Evolutionary conservation across 2,113 vertebrate genomes (phyloP), one percentile per base, ranked within the genome.

Genomic region (Tringa solitaria): DNA sequence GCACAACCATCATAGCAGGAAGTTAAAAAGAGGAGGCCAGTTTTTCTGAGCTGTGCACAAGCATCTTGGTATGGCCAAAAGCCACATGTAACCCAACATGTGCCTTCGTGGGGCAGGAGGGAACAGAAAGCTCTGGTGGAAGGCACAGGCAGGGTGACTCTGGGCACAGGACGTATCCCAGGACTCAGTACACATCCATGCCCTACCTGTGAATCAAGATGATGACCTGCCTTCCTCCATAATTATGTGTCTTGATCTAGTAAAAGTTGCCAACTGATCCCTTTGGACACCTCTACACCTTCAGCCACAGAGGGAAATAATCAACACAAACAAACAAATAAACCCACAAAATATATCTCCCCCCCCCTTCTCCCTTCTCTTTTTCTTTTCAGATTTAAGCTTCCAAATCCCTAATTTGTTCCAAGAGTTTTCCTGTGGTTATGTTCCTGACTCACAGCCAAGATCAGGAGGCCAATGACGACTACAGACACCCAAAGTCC

Each of bases 381-480:
- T 87, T 75, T 53, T 57, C 39, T 63, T 93, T 79, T 78, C n/a
- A 28, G 65, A 91, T 73, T 61, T 65, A 87, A 93, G 80, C n/a
- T 84, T 82, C 53, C 35, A 91, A 75, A 94, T 73, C 45, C 74
- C 35, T 87, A 15, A 76, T 82, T 92, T 89, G 45, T 82, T 95
- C 69, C 76, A 75, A 60, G 60, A 81, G 37, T 75, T 73, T 60
- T 91, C 33, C 72, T 90, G 63, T 45, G 67, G 59, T 89, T 87
- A 68, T 77, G 41, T 26, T 84, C 90, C 80, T 82, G 90, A 75
- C 60, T 92, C 79, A 89, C 24, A 87, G 85, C 73, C 93, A 94
- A 85, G 73, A 94, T 92, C 85, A 91, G 83, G 83, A 90, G 59
- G 35, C 67, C 77, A 60, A 39, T 89, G 77, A 85, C 0, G 1